Base-by-base conservation (phyloP, 1,140 invertebrate species). In the Rhynchophorus ferrugineus region DNA sequence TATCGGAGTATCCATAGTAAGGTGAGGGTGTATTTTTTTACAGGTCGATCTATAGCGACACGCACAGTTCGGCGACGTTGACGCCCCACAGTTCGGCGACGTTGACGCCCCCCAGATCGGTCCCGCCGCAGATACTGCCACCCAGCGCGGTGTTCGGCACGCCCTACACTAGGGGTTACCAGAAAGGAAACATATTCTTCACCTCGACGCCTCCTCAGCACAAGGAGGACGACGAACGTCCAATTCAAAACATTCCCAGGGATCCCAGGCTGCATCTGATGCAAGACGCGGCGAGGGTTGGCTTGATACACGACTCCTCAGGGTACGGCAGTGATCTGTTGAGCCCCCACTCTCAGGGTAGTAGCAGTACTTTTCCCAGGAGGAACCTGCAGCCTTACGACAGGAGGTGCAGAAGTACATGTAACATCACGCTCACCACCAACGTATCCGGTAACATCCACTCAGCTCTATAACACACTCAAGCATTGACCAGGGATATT, bases 391-490 rank as follows among this genome's bases (percentile, higher is more conserved):
- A 73, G n/a, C 68, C 71, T 0, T 67, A 62, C 41, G 63, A 67
- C 43, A 65, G 58, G 18, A 68, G 69, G 45, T 84, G 81, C 52
- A 78, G 75, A 38, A 85, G 82, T 64, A 84, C 82, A 0, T 84
- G 80, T 59, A 85, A 77, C 59, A 85, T 85, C 33, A 73, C 80
- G 6, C 63, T 81, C n/a, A 75, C 77, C 0, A 69, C 76, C 8
- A 64, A 63, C 52, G n/a, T n/a, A n/a, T n/a, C n/a, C n/a, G n/a
- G n/a, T n/a, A n/a, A n/a, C n/a, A n/a, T n/a, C n/a, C n/a, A n/a
- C n/a, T n/a, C n/a, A n/a, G n/a, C n/a, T n/a, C n/a, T n/a, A n/a
- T n/a, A n/a, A n/a, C n/a, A n/a, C n/a, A n/a, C n/a, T n/a, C n/a
- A n/a, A n/a, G n/a, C n/a, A n/a, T n/a, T n/a, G n/a, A n/a, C n/a